Percentiles rank a stretch among this genome's conserved stretches.
Conservation (phyloP, 2,113 vertebrate genomes). For the Carettochelys insculpta region DNA sequence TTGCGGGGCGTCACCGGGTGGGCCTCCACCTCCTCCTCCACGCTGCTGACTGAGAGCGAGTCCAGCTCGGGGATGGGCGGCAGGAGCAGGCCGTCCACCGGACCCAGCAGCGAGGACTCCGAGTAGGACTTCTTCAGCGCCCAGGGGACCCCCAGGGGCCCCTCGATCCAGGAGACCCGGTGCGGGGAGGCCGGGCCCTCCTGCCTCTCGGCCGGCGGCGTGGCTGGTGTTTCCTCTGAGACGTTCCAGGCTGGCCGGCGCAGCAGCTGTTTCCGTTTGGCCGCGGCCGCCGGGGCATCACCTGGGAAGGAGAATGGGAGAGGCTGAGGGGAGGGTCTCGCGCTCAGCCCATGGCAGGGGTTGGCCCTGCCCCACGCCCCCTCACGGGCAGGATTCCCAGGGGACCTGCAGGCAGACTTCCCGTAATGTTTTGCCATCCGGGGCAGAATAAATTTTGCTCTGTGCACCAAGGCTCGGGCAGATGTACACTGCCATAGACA, state of each 20-base stretch:
- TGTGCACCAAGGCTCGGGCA: too few relatives aligned
- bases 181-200: slow-evolving; percentile 70
- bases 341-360: slow-evolving; percentile 12
- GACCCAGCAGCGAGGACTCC: neutral
- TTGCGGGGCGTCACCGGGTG: neutral
- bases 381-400: neutral
- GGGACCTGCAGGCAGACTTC: too few relatives aligned
- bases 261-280: neutral
- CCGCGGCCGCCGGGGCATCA: neutral
- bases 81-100: slow-evolving; percentile 44
- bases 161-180: slow-evolving; percentile 87
- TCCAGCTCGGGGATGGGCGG: slow-evolving; percentile 68
- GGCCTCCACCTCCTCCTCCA: slow-evolving; percentile 79
- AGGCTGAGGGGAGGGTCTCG: neutral
- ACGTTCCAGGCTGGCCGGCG: neutral
- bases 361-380: too few relatives aligned
- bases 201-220: neutral
- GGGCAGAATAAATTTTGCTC: too few relatives aligned
- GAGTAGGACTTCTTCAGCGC: slow-evolving; percentile 15
- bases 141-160: slow-evolving; percentile 37
- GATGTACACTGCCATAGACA: too few relatives aligned
- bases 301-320: neutral
- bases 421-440: too few relatives aligned
- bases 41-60: slow-evolving; percentile 79
- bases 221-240: neutral